Percentiles rank a stretch among this genome's conserved stretches.
Conservation (phyloP, 2,888 invertebrate species). For the Busseola fusca region DNA sequence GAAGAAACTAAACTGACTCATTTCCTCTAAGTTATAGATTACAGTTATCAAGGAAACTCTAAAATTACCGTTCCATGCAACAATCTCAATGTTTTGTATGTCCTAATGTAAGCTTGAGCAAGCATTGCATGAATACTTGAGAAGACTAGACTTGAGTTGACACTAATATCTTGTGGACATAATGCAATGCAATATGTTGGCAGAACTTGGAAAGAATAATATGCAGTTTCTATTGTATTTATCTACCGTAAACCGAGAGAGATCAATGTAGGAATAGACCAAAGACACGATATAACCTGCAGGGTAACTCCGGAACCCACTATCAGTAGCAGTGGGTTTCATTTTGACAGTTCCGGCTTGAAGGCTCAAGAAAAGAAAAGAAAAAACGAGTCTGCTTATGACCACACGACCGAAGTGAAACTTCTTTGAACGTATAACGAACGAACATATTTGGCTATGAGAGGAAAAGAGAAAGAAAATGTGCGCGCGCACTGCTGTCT, state of each 20-base stretch:
- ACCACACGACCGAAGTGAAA: no score
- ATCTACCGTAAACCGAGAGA: background rate
- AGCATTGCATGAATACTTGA: slow-evolving; percentile 24
- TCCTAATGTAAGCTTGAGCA: slow-evolving; percentile 35
- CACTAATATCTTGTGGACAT: slow-evolving; percentile 24
- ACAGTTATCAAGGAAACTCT: background rate
- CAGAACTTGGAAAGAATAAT: background rate
- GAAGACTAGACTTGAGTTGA: slow-evolving; percentile 30
- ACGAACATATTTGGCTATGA: no score
- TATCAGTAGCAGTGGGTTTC: no score
- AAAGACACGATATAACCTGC: background rate
- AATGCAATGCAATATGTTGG: slow-evolving; percentile 26
- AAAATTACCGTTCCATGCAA: slow-evolving; percentile 16
- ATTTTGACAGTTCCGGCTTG: no score
- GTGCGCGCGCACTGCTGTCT: no score
- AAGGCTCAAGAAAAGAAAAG: no score
- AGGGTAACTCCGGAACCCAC: no score
- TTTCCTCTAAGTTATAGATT: background rate
- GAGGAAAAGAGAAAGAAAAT: no score
- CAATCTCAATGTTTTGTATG: slow-evolving; percentile 13
- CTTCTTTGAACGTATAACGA: no score
- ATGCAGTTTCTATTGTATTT: background rate
- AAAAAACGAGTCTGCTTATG: no score
- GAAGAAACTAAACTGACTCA: background rate
- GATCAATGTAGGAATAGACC: background rate